Conservation (phyloP, 1,140 invertebrate genomes). For the Philotrypesis tridentata region DNA sequence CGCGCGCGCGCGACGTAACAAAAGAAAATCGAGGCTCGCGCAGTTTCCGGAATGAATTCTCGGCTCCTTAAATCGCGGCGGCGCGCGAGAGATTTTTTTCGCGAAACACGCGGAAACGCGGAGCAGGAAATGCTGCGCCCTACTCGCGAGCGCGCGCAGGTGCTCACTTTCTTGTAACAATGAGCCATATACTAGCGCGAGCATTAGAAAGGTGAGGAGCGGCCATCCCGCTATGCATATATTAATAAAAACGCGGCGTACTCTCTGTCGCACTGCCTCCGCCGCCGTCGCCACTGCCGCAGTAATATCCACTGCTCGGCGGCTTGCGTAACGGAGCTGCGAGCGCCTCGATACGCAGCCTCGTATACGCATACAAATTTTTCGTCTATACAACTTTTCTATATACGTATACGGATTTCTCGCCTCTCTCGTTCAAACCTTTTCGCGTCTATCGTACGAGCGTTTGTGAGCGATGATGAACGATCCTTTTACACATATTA, state of each 20-base stretch:
- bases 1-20: neutral
- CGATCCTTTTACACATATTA: too few species aligned
- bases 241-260: conserved; percentile 18
- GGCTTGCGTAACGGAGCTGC: neutral
- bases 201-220: conserved; percentile 38
- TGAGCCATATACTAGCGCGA: neutral
- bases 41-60: neutral
- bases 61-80: conserved; percentile 28
- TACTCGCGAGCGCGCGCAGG: neutral
- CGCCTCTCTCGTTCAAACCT: neutral
- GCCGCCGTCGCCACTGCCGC: neutral
- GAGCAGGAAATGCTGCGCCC: conserved; percentile 26
- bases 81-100: conserved; percentile 25
- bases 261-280: neutral
- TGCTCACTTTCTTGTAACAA: conserved; percentile 31
- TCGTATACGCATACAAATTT: neutral
- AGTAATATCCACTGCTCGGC: neutral
- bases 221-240: conserved; percentile 16
- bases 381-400: neutral
- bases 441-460: neutral
- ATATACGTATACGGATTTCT: neutral
- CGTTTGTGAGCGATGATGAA: too few species aligned
- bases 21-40: neutral
- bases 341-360: too few species aligned
- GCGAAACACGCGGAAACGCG: conserved; percentile 38